Evolutionary conservation across 1,140 invertebrate species (phyloP).

Genomic region (Cydia fagiglandana): DNA sequence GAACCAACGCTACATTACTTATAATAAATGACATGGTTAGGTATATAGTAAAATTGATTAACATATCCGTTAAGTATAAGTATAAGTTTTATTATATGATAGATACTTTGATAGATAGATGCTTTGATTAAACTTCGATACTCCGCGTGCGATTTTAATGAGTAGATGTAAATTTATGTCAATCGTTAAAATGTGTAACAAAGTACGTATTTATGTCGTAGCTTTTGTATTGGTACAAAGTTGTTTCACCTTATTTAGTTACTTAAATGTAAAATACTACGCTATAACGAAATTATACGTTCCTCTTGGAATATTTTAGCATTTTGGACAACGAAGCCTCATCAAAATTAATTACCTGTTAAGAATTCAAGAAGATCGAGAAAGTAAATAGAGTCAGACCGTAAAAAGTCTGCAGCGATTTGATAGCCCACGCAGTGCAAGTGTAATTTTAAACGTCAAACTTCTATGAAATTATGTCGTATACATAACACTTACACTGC

Average conservation of each 20-base stretch:
- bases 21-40: too few relatives aligned
- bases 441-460: too few relatives aligned
- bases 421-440: too few relatives aligned
- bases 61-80: too few relatives aligned
- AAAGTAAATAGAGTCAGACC: too few relatives aligned
- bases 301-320: background rate
- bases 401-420: too few relatives aligned
- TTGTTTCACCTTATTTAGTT: background rate
- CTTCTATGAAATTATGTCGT: too few relatives aligned
- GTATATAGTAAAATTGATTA: too few relatives aligned
- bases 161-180: slow-evolving; percentile 9
- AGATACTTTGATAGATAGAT: background rate
- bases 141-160: slow-evolving; percentile 6
- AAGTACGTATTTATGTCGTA: slow-evolving; percentile 6
- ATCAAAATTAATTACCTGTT: background rate
- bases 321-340: background rate
- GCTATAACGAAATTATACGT: background rate
- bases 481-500: too few relatives aligned
- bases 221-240: slow-evolving; percentile 15
- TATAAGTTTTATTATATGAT: background rate
- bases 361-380: too few relatives aligned
- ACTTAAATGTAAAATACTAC: background rate
- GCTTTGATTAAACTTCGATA: slow-evolving; percentile 6
- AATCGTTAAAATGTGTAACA: background rate
- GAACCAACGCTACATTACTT: too few relatives aligned